phyloP scores from a whole-genome alignment of 2,888 invertebrate genomes.

The Tetheella fluctuosa region DNA sequence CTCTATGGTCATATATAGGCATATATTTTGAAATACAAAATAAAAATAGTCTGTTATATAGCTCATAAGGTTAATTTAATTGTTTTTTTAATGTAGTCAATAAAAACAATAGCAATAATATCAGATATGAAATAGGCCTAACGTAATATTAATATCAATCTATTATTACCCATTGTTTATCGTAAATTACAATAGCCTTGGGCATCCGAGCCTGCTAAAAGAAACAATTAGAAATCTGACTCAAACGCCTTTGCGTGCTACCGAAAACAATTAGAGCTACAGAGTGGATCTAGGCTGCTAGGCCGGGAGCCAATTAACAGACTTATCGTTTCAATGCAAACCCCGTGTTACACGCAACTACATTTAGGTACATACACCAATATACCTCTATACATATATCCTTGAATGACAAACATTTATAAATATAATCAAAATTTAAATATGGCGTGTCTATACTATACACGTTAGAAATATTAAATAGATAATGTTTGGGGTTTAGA shows the following conservation, averaged over 20 bases:
- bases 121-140: slow-evolving; percentile 37
- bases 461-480: too few species aligned
- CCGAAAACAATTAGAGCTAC: slow-evolving; percentile 72
- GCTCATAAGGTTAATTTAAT: neutral
- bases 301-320: slow-evolving; percentile 60
- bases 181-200: slow-evolving; percentile 58
- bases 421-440: too few species aligned
- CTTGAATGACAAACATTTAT: neutral
- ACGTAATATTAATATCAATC: slow-evolving; percentile 44
- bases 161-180: slow-evolving; percentile 53
- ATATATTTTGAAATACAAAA: neutral
- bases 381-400: neutral
- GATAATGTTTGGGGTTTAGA: too few species aligned
- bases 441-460: too few species aligned
- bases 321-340: slow-evolving; percentile 56
- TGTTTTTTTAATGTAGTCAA: neutral
- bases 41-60: neutral
- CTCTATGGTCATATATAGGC: neutral
- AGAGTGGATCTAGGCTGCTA: slow-evolving; percentile 52
- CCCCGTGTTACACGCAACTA: slow-evolving; percentile 12
- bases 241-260: slow-evolving; percentile 68
- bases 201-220: slow-evolving; percentile 54
- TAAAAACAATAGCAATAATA: slow-evolving; percentile 29
- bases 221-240: slow-evolving; percentile 72
- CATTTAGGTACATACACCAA: neutral